Conservation (phyloP, 2,113 vertebrate genomes). For the Coptodon bakossiorum region DNA sequence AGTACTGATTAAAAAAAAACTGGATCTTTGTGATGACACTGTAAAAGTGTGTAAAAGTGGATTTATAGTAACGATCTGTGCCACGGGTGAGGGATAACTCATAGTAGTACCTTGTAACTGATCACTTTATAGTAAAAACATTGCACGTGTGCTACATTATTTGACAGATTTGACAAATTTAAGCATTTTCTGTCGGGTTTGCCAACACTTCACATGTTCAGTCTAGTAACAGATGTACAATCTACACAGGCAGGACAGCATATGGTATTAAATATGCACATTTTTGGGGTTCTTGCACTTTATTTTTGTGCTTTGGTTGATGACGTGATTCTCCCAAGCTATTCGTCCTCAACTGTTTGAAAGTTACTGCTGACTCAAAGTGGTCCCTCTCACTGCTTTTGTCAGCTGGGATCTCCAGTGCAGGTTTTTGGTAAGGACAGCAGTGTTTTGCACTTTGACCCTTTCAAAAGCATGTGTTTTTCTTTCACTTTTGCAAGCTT, state of each 20-base stretch:
- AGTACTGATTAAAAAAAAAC: neutral
- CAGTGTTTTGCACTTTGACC: neutral
- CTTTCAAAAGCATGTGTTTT: neutral
- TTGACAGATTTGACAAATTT: neutral
- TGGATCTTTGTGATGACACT: neutral
- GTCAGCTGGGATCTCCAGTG: neutral
- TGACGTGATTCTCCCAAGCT: neutral
- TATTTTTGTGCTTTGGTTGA: neutral
- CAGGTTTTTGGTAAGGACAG: neutral
- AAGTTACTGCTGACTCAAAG: neutral
- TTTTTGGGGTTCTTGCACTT: neutral
- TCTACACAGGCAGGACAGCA: neutral
- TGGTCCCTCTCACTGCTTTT: neutral
- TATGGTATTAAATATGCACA: neutral
- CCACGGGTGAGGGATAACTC: neutral
- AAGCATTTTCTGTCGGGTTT: neutral
- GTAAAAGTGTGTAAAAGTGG: neutral
- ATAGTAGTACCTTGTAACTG: neutral
- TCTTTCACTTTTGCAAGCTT: neutral
- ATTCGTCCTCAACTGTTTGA: neutral
- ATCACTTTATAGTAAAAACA: neutral
- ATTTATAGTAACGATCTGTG: neutral
- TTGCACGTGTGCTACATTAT: neutral
- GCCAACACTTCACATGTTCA: neutral
- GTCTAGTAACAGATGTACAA: neutral